Evolutionary conservation across 1,140 invertebrate genomes (phyloP).

Genomic region (Globodera ellingtonae): DNA sequence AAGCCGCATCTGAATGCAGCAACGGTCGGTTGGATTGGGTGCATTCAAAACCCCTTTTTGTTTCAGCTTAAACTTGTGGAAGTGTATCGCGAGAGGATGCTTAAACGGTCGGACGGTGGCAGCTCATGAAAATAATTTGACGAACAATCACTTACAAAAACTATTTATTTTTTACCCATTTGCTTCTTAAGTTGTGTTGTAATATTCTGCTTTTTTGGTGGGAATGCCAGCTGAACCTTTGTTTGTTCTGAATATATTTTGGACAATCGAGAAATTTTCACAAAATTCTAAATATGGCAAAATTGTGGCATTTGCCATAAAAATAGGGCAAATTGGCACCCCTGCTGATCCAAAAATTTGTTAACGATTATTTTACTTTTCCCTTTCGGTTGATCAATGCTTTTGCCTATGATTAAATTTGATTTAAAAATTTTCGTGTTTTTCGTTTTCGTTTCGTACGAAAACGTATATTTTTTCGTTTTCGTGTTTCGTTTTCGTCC

Average conservation of each 20-base stretch:
- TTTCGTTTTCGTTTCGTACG: too few relatives aligned
- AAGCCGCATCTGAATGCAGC: constrained; percentile 79
- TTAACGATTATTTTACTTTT: too few relatives aligned
- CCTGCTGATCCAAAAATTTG: too few relatives aligned
- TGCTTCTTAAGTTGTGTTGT: constrained; percentile 10
- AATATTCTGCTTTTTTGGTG: neutral
- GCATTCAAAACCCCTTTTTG: neutral
- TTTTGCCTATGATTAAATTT: too few relatives aligned
- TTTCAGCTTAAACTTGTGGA: constrained; percentile 74
- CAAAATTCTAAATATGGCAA: too few relatives aligned
- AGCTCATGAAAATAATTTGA: neutral
- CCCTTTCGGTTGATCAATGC: too few relatives aligned
- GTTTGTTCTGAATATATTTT: neutral
- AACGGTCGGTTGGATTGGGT: constrained; percentile 70
- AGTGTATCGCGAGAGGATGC: constrained; percentile 75
- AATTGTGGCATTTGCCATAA: too few relatives aligned
- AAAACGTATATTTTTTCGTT: too few relatives aligned
- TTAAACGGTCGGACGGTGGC: constrained; percentile 11
- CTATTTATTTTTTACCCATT: constrained; percentile 3
- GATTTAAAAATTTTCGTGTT: too few relatives aligned
- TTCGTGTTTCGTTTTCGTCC: too few relatives aligned
- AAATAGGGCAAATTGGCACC: too few relatives aligned
- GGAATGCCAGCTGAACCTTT: neutral
- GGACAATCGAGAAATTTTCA: too few relatives aligned
- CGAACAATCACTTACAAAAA: constrained; percentile 10